A percentile compares a stretch with the other conserved stretches of the same genome.
Conservation (phyloP, 2,113 vertebrate species). For the Syngnathus typhle region DNA sequence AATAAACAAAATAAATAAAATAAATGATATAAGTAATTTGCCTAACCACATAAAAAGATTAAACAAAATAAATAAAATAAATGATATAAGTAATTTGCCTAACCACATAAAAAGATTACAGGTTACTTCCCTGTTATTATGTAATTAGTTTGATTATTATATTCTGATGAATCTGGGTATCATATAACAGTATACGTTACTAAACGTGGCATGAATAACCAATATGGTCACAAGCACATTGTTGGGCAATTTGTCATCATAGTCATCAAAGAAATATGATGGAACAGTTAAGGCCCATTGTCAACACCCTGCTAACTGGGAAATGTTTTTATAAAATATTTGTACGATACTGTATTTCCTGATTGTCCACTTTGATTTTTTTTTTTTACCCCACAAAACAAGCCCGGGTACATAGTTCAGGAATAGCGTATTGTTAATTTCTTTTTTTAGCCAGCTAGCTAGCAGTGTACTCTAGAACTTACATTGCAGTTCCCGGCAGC, state of each 20-base stretch:
- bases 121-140: too few relatives aligned
- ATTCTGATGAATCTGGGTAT: not conserved
- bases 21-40: too few relatives aligned
- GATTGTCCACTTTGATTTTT: not conserved
- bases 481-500: conserved; percentile 74
- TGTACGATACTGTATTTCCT: not conserved
- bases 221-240: not conserved
- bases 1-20: too few relatives aligned
- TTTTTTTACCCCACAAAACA: not conserved
- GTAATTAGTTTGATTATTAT: not conserved
- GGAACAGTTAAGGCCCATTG: not conserved
- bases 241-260: not conserved
- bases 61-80: too few relatives aligned
- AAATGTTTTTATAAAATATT: not conserved
- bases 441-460: not conserved
- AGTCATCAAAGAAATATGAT: not conserved
- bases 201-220: not conserved
- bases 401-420: not conserved
- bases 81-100: too few relatives aligned
- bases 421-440: too few relatives aligned
- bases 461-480: conserved; percentile 34
- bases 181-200: not conserved
- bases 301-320: not conserved
- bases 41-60: too few relatives aligned
- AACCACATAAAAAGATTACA: too few relatives aligned